A percentile compares a stretch with the other conserved stretches of the same genome.
These are phyloP conservation scores for Nomada ruficornis DNA, from an alignment of 2,888 invertebrate genomes.

Conservation along the genomic window DNA sequence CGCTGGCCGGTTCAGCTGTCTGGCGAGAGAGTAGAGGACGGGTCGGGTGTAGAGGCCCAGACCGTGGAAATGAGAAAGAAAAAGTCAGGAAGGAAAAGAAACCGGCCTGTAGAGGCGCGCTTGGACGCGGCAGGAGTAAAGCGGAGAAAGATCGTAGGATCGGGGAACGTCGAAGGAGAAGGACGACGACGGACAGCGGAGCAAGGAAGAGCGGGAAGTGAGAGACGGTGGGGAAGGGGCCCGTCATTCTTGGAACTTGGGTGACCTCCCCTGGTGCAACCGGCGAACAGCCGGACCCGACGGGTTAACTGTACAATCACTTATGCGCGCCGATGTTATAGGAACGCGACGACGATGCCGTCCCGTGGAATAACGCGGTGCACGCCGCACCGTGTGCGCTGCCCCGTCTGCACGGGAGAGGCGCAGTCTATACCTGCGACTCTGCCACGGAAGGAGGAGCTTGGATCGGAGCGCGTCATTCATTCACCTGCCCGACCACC, in stretches of 20 bases:
- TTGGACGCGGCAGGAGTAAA: constrained; percentile 7
- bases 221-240: constrained; percentile 45
- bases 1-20: constrained; percentile 48
- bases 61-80: constrained; percentile 68
- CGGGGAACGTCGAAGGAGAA: not conserved
- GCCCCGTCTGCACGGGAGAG: constrained; percentile 43
- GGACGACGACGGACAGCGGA: constrained; percentile 15
- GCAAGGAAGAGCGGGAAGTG: constrained; percentile 41
- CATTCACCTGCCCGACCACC: constrained; percentile 73
- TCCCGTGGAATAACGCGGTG: constrained; percentile 72
- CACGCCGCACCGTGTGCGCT: constrained; percentile 62
- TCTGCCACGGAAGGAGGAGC: constrained; percentile 54
- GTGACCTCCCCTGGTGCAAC: constrained; percentile 78
- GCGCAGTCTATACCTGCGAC: constrained; percentile 24
- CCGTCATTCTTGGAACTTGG: constrained; percentile 76
- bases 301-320: constrained; percentile 82
- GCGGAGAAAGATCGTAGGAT: constrained; percentile 11
- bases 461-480: constrained; percentile 72
- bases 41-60: constrained; percentile 44
- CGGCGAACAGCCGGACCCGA: constrained; percentile 72
- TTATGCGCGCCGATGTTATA: constrained; percentile 74
- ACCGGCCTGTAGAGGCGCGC: constrained; percentile 30
- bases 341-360: constrained; percentile 76
- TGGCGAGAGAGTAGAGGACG: constrained; percentile 38
- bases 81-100: constrained; percentile 60